phyloP scores from a whole-genome alignment of 1,140 invertebrate genomes.

The Capitella teleta region DNA sequence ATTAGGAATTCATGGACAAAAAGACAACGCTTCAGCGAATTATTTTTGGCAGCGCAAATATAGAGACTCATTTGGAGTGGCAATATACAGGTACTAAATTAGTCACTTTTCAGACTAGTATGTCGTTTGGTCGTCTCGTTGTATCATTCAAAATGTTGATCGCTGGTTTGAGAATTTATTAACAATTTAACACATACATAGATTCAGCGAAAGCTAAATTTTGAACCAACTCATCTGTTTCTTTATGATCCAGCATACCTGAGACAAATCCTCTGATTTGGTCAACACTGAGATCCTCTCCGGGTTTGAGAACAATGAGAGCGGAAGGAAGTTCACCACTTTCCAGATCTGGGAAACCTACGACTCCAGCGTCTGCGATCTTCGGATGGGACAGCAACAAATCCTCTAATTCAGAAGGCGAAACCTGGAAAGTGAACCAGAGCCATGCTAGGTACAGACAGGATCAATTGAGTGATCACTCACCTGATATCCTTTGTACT shows the following conservation, averaged over 20 bases:
- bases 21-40: no score
- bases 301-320: slow-evolving; percentile 6
- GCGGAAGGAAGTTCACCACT: slow-evolving; percentile 50
- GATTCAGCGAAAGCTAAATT: not conserved
- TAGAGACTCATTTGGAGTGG: no score
- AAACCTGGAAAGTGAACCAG: slow-evolving; percentile 62
- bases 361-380: slow-evolving; percentile 65
- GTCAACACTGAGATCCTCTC: slow-evolving; percentile 7
- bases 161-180: not conserved
- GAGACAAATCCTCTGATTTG: slow-evolving; percentile 19
- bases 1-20: no score
- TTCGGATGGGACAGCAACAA: slow-evolving; percentile 58
- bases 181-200: not conserved
- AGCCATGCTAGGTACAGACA: no score
- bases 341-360: slow-evolving; percentile 59
- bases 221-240: not conserved
- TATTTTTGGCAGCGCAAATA: no score
- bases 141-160: not conserved
- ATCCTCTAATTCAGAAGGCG: slow-evolving; percentile 72
- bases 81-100: no score
- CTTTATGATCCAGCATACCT: not conserved
- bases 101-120: no score
- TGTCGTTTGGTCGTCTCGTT: no score
- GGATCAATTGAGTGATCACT: no score
- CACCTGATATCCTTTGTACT: no score